Evolutionary conservation across 2,797 vertebrate genomes (phyloP).

Genomic region (Fratercula arctica): DNA sequence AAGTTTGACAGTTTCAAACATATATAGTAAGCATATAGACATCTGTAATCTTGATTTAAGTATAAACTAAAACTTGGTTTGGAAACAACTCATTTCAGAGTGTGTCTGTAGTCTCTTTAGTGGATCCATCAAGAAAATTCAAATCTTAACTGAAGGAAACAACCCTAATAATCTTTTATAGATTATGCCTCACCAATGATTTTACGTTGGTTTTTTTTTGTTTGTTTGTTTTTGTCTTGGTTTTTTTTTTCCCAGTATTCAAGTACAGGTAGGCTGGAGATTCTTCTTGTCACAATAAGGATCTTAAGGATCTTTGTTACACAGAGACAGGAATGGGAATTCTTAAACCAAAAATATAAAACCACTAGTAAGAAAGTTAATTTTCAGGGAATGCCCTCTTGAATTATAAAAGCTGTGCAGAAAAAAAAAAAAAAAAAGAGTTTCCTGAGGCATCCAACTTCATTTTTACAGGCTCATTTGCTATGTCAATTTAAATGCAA

Average conservation of each 20-base stretch:
- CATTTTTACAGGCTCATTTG: conserved; percentile 22
- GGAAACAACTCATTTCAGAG: neutral
- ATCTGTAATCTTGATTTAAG: neutral
- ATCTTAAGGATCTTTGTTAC: neutral
- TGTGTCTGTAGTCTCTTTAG: neutral
- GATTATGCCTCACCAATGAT: neutral
- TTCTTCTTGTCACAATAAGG: neutral
- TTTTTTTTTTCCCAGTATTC: neutral
- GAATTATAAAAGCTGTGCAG: neutral
- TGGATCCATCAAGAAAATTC: neutral
- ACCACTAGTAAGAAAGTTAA: neutral
- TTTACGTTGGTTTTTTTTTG: neutral
- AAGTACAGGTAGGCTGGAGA: neutral
- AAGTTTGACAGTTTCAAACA: neutral
- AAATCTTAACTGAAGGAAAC: neutral
- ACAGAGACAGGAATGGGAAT: neutral
- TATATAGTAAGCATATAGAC: neutral
- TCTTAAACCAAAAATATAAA: neutral
- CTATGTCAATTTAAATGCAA: neutral
- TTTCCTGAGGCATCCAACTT: neutral
- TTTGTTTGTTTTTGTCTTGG: no score
- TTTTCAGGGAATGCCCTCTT: neutral
- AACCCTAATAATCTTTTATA: neutral
- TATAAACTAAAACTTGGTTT: neutral
- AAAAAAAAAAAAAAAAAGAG: neutral